Percentiles rank a stretch among this genome's conserved stretches.
Conservation (phyloP, 2,888 invertebrate genomes). For the Apamea crenata region DNA sequence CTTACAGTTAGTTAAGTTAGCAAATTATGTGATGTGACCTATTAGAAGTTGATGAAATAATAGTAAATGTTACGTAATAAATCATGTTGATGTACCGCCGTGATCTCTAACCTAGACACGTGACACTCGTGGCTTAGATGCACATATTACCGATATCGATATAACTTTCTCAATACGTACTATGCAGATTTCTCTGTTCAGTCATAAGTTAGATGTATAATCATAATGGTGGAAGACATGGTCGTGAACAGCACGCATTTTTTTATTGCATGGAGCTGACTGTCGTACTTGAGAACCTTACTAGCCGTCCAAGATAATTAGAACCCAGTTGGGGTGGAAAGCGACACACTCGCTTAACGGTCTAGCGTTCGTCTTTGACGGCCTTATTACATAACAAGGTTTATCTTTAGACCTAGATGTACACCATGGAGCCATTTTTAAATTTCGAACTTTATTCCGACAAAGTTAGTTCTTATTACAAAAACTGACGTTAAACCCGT, state of each 20-base stretch:
- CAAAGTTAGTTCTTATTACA: not conserved
- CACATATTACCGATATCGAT: not conserved
- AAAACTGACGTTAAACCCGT: not conserved
- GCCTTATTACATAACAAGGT: not conserved
- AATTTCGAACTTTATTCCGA: not conserved
- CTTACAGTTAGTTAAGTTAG: not conserved
- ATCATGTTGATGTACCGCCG: conserved; percentile 32
- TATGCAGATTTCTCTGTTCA: conserved; percentile 1
- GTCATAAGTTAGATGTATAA: not conserved
- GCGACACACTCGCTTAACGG: not conserved
- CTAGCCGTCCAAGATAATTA: not conserved
- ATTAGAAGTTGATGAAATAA: conserved; percentile 36
- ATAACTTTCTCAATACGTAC: not conserved
- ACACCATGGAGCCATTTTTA: not conserved
- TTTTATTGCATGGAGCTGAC: no score
- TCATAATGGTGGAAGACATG: not conserved
- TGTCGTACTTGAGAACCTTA: not conserved
- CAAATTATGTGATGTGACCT: conserved; percentile 8
- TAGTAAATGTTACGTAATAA: conserved; percentile 37
- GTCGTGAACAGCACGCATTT: not conserved
- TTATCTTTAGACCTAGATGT: not conserved
- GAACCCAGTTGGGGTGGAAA: not conserved
- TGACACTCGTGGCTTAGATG: conserved; percentile 21
- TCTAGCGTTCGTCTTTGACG: not conserved
- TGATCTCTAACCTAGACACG: conserved; percentile 44